Evolutionary conservation across 1,140 invertebrate genomes (phyloP).

Genomic region (Oedothorax gibbosus): DNA sequence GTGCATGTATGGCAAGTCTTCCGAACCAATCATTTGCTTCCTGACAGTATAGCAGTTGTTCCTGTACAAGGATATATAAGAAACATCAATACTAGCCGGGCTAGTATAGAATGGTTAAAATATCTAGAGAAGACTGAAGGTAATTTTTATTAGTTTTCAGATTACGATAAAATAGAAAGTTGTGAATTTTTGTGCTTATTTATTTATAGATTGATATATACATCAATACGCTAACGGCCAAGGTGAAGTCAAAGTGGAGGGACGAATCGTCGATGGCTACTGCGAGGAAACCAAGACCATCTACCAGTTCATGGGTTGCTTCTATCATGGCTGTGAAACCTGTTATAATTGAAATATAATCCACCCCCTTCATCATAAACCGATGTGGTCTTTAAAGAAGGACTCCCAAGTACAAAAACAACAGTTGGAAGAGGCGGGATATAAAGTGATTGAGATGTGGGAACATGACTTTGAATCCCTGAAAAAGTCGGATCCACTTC

Average conservation of each 20-base stretch:
- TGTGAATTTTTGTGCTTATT: too few species aligned
- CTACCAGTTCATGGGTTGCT: not conserved
- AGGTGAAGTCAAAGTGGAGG: conserved; percentile 10
- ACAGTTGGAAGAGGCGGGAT: not conserved
- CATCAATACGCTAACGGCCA: conserved; percentile 15
- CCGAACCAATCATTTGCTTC: conserved; percentile 1
- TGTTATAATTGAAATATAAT: not conserved
- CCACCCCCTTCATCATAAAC: not conserved
- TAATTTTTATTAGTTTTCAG: not conserved
- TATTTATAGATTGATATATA: not conserved
- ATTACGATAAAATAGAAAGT: too few species aligned
- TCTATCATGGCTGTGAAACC: not conserved
- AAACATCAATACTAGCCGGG: conserved; percentile 2
- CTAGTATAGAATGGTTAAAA: conserved; percentile 19
- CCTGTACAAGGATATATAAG: conserved; percentile 43
- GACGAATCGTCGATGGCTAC: not conserved
- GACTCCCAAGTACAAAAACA: not conserved
- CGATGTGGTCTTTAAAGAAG: not conserved
- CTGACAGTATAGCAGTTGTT: conserved; percentile 51
- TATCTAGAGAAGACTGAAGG: conserved; percentile 14
- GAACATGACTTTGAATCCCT: not conserved
- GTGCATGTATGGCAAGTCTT: conserved; percentile 45
- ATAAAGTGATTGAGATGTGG: not conserved
- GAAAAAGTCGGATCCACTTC: not conserved
- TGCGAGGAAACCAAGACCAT: conserved; percentile 25